Percentiles rank a stretch among this genome's conserved stretches.
These are phyloP conservation scores for Channallabes apus DNA, from an alignment of 2,797 vertebrate genomes.

Conservation along the genomic window DNA sequence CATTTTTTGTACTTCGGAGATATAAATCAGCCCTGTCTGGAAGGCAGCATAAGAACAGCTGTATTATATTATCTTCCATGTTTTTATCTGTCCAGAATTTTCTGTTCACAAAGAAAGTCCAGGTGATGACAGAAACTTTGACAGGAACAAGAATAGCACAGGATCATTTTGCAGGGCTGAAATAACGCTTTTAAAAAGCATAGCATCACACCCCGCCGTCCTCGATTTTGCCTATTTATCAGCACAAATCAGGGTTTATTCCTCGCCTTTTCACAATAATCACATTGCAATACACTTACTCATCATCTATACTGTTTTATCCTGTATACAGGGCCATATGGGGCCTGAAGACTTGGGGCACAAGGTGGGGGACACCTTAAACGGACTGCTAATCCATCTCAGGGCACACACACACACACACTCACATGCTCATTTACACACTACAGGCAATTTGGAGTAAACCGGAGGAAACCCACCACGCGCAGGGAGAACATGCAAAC, in stretches of 20 bases:
- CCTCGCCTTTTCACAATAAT: neutral
- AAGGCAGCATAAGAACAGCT: neutral
- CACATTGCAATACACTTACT: too few relatives aligned
- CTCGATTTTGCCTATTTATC: neutral
- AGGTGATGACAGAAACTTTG: neutral
- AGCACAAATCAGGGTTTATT: neutral
- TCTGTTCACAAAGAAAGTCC: neutral
- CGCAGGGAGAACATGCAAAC: too few relatives aligned
- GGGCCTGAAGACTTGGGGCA: too few relatives aligned
- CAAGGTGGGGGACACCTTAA: too few relatives aligned
- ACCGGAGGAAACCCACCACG: neutral
- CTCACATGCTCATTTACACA: too few relatives aligned
- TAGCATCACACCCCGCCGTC: neutral
- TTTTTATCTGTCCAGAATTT: constrained; percentile 17
- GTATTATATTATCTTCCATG: neutral
- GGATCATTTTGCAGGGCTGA: neutral
- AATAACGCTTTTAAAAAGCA: neutral
- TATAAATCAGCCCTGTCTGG: neutral
- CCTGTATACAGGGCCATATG: too few relatives aligned
- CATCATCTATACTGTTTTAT: too few relatives aligned
- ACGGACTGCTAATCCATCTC: too few relatives aligned
- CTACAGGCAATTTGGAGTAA: too few relatives aligned
- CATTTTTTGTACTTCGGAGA: neutral
- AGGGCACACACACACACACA: too few relatives aligned
- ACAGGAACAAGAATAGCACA: neutral